Evolutionary conservation across 2,888 invertebrate genomes (phyloP).

Genomic region (Kuschelorhynchus macadamiae): DNA sequence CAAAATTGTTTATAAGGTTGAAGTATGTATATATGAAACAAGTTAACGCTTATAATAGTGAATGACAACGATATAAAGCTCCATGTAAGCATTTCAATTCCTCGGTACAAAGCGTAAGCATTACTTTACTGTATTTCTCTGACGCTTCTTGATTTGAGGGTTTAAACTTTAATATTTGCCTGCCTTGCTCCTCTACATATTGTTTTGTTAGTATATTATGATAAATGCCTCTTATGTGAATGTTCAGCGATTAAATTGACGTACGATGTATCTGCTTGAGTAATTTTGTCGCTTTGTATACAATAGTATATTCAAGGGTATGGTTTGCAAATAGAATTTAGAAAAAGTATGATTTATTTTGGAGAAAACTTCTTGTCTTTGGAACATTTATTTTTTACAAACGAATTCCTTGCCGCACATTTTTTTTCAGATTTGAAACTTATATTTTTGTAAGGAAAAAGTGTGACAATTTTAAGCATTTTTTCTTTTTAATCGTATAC

Average conservation of each 20-base stretch:
- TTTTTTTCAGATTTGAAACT: too few species aligned
- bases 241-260: slow-evolving; percentile 5
- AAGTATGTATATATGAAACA: slow-evolving; percentile 48
- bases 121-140: slow-evolving; percentile 37
- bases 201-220: slow-evolving; percentile 42
- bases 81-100: slow-evolving; percentile 47
- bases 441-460: too few species aligned
- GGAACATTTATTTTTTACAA: too few species aligned
- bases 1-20: slow-evolving; percentile 47
- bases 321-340: too few species aligned
- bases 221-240: slow-evolving; percentile 34
- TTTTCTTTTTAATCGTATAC: too few species aligned
- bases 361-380: too few species aligned
- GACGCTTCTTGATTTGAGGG: slow-evolving; percentile 45
- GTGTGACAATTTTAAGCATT: too few species aligned
- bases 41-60: slow-evolving; percentile 40
- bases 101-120: slow-evolving; percentile 42
- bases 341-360: too few species aligned
- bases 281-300: too few species aligned
- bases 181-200: slow-evolving; percentile 42
- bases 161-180: slow-evolving; percentile 47
- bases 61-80: slow-evolving; percentile 48
- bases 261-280: background rate
- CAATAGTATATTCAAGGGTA: too few species aligned
- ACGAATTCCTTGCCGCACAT: too few species aligned